phyloP scores from a whole-genome alignment of 1,140 invertebrate species.

The Cotesia typhae region DNA sequence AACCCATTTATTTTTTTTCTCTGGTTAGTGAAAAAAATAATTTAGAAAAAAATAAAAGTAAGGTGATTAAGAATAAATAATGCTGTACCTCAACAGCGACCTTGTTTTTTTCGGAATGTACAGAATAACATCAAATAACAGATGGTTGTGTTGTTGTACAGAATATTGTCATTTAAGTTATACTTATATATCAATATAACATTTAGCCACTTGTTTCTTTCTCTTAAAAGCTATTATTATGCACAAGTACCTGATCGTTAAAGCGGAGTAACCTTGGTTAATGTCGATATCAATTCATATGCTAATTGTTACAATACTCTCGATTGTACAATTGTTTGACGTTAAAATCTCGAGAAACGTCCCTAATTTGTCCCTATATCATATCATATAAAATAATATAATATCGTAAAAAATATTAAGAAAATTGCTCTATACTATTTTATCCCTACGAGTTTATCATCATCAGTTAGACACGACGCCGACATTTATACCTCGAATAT shows the following conservation, averaged over 20 bases:
- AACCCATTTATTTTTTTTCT: neutral
- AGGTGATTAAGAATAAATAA: too few relatives aligned
- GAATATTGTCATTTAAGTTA: slow-evolving; percentile 1
- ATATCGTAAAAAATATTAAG: too few relatives aligned
- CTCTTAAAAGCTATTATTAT: slow-evolving; percentile 28
- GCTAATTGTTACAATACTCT: slow-evolving; percentile 19
- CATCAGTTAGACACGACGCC: too few relatives aligned
- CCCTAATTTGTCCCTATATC: neutral
- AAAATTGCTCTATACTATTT: too few relatives aligned
- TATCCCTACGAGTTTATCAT: too few relatives aligned
- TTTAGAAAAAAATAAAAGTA: neutral
- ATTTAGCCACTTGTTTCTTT: slow-evolving; percentile 23
- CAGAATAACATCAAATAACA: neutral
- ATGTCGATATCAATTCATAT: slow-evolving; percentile 29
- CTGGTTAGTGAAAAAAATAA: neutral
- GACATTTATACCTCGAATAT: neutral
- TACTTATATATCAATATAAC: slow-evolving; percentile 8
- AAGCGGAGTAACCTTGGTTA: neutral
- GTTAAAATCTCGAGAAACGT: neutral
- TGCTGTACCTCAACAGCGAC: neutral
- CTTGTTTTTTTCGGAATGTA: neutral
- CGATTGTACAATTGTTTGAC: slow-evolving; percentile 14
- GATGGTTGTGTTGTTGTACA: neutral
- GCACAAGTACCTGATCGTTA: slow-evolving; percentile 6
- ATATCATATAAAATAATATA: too few relatives aligned